phyloP scores from a whole-genome alignment of 2,888 invertebrate genomes.

The Pristionchus exspectatus region DNA sequence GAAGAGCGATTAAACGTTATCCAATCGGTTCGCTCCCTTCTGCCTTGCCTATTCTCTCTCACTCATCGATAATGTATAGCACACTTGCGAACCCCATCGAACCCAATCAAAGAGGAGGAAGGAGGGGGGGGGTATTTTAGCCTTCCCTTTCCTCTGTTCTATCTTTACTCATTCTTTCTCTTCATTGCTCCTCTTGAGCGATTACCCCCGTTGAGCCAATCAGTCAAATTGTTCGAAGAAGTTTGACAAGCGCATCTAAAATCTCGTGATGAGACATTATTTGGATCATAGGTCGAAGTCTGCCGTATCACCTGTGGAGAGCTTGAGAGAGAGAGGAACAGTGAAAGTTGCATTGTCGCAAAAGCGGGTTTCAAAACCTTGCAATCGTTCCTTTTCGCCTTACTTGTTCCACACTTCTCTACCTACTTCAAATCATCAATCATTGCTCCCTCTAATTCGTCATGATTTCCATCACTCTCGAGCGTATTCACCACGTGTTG shows the following conservation, averaged over 20 bases:
- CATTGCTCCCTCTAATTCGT: slow-evolving; percentile 1
- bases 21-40: not conserved
- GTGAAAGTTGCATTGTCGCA: not conserved
- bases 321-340: not conserved
- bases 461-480: slow-evolving; percentile 1
- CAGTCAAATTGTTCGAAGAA: slow-evolving; percentile 22
- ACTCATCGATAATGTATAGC: slow-evolving; percentile 19
- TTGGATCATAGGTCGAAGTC: not conserved
- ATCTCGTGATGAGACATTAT: not conserved
- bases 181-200: slow-evolving; percentile 9
- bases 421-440: slow-evolving; percentile 7
- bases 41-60: not conserved
- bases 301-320: not conserved
- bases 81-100: slow-evolving; percentile 11
- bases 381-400: not conserved
- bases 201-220: slow-evolving; percentile 39
- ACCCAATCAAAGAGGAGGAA: slow-evolving; percentile 7
- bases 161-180: slow-evolving; percentile 41
- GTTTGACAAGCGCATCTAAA: not conserved
- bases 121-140: slow-evolving; percentile 10
- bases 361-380: slow-evolving; percentile 7
- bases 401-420: not conserved
- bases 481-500: not conserved
- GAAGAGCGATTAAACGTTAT: not conserved
- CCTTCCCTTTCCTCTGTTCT: slow-evolving; percentile 16